phyloP scores from a whole-genome alignment of 2,797 vertebrate genomes.

The Falco novaeseelandiae region DNA sequence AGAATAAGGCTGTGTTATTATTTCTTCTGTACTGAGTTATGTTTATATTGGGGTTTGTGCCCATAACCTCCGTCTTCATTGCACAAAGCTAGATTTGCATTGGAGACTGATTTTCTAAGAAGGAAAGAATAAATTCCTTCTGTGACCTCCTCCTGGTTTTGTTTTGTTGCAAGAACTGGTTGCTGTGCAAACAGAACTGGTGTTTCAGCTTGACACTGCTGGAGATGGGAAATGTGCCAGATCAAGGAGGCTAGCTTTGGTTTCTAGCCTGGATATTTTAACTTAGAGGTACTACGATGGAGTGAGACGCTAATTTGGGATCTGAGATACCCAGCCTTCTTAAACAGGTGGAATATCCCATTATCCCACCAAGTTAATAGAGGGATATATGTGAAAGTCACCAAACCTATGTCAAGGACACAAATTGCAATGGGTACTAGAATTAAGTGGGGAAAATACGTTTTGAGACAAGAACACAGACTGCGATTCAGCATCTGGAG shows the following conservation, averaged over 20 bases:
- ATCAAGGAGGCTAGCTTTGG: neutral
- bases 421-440: neutral
- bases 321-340: neutral
- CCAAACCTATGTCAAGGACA: neutral
- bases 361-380: neutral
- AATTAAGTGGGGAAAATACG: neutral
- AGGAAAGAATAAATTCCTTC: neutral
- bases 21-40: neutral
- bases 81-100: neutral
- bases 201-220: neutral
- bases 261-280: neutral
- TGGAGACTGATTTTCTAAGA: neutral
- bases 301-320: neutral
- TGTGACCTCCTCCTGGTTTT: neutral
- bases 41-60: neutral
- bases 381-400: accelerated
- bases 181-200: neutral
- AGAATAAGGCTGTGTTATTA: neutral
- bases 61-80: neutral
- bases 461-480: neutral
- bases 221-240: neutral
- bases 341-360: neutral
- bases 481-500: neutral
- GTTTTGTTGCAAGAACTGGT: neutral
- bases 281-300: neutral